phyloP scores from a whole-genome alignment of 1,140 invertebrate genomes.

The Nephila pilipes region DNA sequence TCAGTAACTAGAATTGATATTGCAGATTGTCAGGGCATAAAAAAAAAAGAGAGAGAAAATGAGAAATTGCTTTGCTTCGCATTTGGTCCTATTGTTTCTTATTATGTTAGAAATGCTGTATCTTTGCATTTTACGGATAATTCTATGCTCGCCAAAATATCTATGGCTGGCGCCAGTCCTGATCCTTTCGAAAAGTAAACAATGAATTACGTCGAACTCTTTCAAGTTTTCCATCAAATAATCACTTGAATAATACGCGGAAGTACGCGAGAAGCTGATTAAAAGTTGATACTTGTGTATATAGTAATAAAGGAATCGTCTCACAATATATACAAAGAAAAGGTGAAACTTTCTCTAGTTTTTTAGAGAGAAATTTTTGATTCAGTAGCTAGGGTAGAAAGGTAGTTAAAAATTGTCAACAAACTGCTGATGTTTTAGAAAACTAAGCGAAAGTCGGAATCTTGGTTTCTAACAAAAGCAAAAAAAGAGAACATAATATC shows the following conservation, averaged over 20 bases:
- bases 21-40: no score
- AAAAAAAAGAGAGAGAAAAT: no score
- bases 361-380: constrained; percentile 74
- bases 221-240: neutral
- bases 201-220: constrained; percentile 55
- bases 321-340: constrained; percentile 60
- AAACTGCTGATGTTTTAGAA: constrained; percentile 53
- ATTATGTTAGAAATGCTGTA: neutral
- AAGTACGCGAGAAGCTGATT: constrained; percentile 19
- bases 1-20: no score
- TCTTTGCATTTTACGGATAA: constrained; percentile 45
- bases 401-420: constrained; percentile 63
- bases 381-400: constrained; percentile 66
- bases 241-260: constrained; percentile 18
- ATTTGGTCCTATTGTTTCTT: neutral
- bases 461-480: constrained; percentile 4
- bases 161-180: constrained; percentile 74
- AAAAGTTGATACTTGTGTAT: constrained; percentile 23
- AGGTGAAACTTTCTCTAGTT: constrained; percentile 73
- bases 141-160: constrained; percentile 60
- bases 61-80: neutral
- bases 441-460: constrained; percentile 23
- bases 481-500: neutral
- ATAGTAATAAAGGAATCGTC: constrained; percentile 28
- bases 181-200: constrained; percentile 65